Evolutionary conservation across 2,113 vertebrate species (phyloP).

Genomic region (Thymallus thymallus): DNA sequence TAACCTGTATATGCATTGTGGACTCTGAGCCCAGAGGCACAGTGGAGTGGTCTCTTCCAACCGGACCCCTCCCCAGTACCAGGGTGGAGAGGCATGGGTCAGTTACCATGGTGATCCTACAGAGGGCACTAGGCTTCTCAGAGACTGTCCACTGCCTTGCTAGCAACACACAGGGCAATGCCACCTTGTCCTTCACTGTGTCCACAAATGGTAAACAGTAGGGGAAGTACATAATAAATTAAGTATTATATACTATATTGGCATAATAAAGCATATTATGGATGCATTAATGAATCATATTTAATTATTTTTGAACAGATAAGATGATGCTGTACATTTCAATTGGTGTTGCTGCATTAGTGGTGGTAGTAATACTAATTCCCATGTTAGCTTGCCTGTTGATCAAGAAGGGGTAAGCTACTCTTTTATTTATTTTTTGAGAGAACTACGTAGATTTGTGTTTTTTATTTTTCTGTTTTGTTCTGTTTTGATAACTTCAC

Average conservation of each 20-base stretch:
- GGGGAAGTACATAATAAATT: too few species aligned
- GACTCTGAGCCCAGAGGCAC: slow-evolving; percentile 59
- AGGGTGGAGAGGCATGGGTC: slow-evolving; percentile 32
- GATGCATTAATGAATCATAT: not conserved
- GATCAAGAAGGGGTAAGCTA: slow-evolving; percentile 55
- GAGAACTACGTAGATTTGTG: not conserved
- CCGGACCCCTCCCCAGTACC: slow-evolving; percentile 27
- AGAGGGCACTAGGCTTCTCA: slow-evolving; percentile 20
- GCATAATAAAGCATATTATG: not conserved
- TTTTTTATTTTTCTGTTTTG: not conserved
- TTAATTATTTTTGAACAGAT: slow-evolving; percentile 47
- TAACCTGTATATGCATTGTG: slow-evolving; percentile 61
- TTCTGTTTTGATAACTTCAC: not conserved
- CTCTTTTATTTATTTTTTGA: too few species aligned
- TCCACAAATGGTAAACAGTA: slow-evolving; percentile 30
- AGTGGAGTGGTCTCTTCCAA: slow-evolving; percentile 49
- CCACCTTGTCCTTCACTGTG: slow-evolving; percentile 34
- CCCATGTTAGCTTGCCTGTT: slow-evolving; percentile 34
- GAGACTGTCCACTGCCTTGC: slow-evolving; percentile 56
- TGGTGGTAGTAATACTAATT: slow-evolving; percentile 29
- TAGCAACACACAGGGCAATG: slow-evolving; percentile 53
- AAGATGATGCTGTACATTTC: slow-evolving; percentile 30
- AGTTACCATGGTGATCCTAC: slow-evolving; percentile 44
- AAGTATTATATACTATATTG: not conserved
- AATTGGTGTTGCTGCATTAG: slow-evolving; percentile 11